Evolutionary conservation across 2,113 vertebrate genomes (phyloP).

Genomic region (Carlito syrichta): DNA sequence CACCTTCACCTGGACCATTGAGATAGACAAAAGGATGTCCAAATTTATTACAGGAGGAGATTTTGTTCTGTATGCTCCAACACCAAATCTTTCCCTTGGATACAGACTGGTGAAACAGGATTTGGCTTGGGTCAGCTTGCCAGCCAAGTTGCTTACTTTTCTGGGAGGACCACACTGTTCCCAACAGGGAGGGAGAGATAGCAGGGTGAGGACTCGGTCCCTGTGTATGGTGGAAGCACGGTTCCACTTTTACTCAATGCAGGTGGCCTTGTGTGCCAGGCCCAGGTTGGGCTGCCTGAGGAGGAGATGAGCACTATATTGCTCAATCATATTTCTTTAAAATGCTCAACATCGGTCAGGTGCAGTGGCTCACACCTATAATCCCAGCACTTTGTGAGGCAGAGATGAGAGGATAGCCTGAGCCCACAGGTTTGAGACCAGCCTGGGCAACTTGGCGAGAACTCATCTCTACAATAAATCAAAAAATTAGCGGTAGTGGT

Average conservation of each 20-base stretch:
- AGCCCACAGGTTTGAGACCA: too few relatives aligned
- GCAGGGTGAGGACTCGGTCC: accelerated
- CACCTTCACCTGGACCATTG: neutral
- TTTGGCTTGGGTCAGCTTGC: neutral
- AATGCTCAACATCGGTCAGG: neutral
- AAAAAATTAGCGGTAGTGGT: too few relatives aligned
- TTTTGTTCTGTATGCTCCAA: neutral
- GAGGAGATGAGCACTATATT: neutral
- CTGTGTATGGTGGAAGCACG: neutral
- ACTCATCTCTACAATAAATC: too few relatives aligned
- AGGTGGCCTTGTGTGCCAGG: neutral
- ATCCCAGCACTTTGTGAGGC: too few relatives aligned
- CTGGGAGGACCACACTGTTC: neutral
- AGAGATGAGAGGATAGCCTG: too few relatives aligned
- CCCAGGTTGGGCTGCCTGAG: neutral
- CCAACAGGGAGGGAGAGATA: neutral
- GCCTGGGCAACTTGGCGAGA: too few relatives aligned
- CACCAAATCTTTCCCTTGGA: neutral
- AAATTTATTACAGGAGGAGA: neutral
- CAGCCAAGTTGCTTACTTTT: neutral
- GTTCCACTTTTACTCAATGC: too few relatives aligned
- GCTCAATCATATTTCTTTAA: neutral
- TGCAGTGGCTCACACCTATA: too few relatives aligned
- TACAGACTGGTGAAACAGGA: neutral
- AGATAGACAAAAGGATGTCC: neutral